Percentiles rank a stretch among this genome's conserved stretches.
These are phyloP conservation scores for Paraescarpia echinospica DNA, from an alignment of 1,140 invertebrate species.

Conservation along the genomic window DNA sequence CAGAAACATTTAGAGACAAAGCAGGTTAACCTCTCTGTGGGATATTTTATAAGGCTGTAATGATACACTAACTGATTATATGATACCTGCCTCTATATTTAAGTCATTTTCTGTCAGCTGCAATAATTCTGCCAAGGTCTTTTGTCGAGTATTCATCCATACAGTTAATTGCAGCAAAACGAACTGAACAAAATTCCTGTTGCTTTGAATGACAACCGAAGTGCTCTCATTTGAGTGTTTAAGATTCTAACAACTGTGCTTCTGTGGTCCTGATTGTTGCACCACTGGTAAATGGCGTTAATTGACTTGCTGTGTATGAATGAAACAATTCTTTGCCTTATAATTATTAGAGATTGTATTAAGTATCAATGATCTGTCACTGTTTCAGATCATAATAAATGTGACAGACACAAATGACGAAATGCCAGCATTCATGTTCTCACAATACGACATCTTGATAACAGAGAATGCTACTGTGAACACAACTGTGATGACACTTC, in stretches of 20 bases:
- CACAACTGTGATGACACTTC: background rate
- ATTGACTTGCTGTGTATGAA: too few relatives aligned
- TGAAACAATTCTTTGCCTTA: background rate
- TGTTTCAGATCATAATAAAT: background rate
- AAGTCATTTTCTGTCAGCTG: too few relatives aligned
- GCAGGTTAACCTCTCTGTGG: too few relatives aligned
- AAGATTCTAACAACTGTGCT: background rate
- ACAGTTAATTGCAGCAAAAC: too few relatives aligned
- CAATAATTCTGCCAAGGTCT: too few relatives aligned
- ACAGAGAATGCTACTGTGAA: background rate
- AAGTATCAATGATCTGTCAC: background rate
- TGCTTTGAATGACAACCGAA: background rate
- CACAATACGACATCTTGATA: background rate
- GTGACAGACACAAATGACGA: conserved; percentile 16
- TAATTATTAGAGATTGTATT: background rate
- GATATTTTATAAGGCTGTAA: too few relatives aligned
- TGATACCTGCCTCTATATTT: too few relatives aligned
- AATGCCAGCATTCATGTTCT: background rate
- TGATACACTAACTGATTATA: too few relatives aligned
- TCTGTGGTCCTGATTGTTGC: background rate
- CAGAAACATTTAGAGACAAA: too few relatives aligned
- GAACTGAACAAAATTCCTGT: background rate
- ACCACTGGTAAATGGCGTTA: too few relatives aligned
- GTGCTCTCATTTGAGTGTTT: background rate
- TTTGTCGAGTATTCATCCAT: too few relatives aligned